These are phyloP conservation scores for Ophion ventricosus DNA, from an alignment of 2,888 invertebrate species.

Conservation along the genomic window DNA sequence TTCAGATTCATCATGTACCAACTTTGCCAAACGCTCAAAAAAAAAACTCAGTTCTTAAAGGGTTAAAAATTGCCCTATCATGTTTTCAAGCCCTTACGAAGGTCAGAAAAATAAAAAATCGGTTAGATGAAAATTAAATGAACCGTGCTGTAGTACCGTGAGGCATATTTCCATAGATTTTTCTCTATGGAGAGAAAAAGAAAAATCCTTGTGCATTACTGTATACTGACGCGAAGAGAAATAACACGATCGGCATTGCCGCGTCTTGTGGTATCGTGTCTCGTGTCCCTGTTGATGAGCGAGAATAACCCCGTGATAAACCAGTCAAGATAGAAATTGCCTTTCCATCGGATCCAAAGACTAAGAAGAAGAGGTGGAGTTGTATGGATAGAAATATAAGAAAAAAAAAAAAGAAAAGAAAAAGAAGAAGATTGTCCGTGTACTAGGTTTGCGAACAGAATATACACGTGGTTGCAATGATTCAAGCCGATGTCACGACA, in stretches of 20 bases:
- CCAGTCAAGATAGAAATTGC: constrained; percentile 62
- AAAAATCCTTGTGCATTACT: background rate
- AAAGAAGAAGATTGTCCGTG: constrained; percentile 56
- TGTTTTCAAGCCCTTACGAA: no score
- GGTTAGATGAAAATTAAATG: no score
- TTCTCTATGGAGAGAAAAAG: background rate
- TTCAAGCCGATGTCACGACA: constrained; percentile 62
- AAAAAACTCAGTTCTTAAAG: no score
- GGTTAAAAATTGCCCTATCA: no score
- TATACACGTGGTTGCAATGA: constrained; percentile 62
- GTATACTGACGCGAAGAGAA: constrained; percentile 19
- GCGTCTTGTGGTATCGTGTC: constrained; percentile 48
- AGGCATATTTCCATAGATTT: no score
- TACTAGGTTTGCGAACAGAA: constrained; percentile 46
- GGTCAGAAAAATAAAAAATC: no score
- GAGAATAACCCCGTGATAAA: constrained; percentile 56
- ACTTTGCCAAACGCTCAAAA: no score
- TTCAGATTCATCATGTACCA: no score
- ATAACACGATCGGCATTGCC: constrained; percentile 31
- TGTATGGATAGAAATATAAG: constrained; percentile 3
- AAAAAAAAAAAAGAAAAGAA: no score
- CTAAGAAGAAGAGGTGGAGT: constrained; percentile 23
- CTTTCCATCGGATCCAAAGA: constrained; percentile 48
- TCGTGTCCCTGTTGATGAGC: constrained; percentile 58
- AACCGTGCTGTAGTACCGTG: no score